Base-by-base conservation (phyloP, 92 coral and sea anemone genomes). In the Parazoanthus darwini region DNA sequence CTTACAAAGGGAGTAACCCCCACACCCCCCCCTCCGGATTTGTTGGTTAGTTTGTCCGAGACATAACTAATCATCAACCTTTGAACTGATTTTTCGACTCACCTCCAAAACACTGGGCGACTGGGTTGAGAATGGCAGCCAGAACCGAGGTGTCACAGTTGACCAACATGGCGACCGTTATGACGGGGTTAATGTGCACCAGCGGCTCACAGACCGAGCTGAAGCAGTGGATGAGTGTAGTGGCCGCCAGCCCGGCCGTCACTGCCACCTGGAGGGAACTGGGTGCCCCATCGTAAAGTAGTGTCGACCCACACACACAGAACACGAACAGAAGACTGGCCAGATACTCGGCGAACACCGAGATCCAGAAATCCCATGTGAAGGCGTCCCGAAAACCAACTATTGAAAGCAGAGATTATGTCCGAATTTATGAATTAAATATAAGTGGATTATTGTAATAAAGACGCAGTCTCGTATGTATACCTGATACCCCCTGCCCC, bases 131-230 rank as follows among this genome's bases (percentile, higher is more conserved):
- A 71, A 70, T 70, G 22, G 87, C 87, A 5, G 87, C 87, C 4
- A 84, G 78, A 11, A 84, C 26, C 10, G 87, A 70, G 26, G 87
- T 14, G 22, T 84, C 87, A 84, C 87, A 84, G 77, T 70, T 84
- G 29, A 84, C 26, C 42, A 84, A 36, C 87, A 84, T 84, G 44
- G 87, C 87, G 18, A 84, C 43, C 33, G 87, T 71, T 79, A 84
- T 71, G 35, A 71, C 79, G 11, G 87, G 87, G 67, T 84, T 84
- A 63, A 84, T 84, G 25, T 84, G 87, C 3, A 84, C 87, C 68
- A 84, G 37, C 3, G 87, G 87, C 65, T 84, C 79, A 48, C 87
- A 84, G 50, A 84, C 87, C 43, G 87, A 84, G 78, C 87, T 84
- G 79, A 84, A 84, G 87, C 79, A 71, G 22, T 84, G 87, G 54